Percentiles rank a stretch among this genome's conserved stretches.
Evolutionary conservation across 2,797 vertebrate genomes (phyloP).

Genomic region (Sebastes umbrosus): DNA sequence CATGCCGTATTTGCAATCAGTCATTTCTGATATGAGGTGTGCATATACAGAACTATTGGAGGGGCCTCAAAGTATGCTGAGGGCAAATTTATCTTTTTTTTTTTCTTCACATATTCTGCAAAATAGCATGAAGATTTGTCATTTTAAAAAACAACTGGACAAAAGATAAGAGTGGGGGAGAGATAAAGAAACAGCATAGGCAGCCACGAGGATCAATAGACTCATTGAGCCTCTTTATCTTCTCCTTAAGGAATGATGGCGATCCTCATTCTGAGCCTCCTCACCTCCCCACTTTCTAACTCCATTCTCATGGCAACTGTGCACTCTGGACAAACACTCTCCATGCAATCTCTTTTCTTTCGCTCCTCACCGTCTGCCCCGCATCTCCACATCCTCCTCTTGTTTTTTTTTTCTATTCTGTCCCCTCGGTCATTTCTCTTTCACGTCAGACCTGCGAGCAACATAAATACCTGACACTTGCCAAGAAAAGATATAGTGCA

Average conservation of each 20-base stretch:
- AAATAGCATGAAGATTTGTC: background rate
- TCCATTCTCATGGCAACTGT: conserved; percentile 75
- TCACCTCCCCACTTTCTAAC: conserved; percentile 49
- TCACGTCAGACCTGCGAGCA: conserved; percentile 21
- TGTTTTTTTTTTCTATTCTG: conserved; percentile 28
- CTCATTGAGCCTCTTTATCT: conserved; percentile 74
- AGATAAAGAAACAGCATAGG: conserved; percentile 40
- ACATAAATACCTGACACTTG: conserved; percentile 31
- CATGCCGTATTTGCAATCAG: conserved; percentile 55
- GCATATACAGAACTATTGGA: background rate
- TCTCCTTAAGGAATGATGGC: conserved; percentile 73
- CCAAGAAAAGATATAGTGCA: conserved; percentile 1
- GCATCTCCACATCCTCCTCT: conserved; percentile 21
- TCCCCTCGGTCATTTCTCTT: conserved; percentile 32
- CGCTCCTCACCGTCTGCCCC: conserved; percentile 15
- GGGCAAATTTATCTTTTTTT: conserved; percentile 18
- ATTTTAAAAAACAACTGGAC: conserved; percentile 22
- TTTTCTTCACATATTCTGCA: background rate
- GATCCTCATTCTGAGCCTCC: conserved; percentile 51
- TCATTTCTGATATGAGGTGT: conserved; percentile 45
- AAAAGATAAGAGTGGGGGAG: background rate
- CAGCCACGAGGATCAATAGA: conserved; percentile 75
- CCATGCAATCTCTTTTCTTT: conserved; percentile 52
- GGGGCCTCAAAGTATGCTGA: conserved; percentile 23
- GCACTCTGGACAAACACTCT: conserved; percentile 70